Conservation (phyloP, 1,140 invertebrate genomes). For the Drosophila eugracilis region DNA sequence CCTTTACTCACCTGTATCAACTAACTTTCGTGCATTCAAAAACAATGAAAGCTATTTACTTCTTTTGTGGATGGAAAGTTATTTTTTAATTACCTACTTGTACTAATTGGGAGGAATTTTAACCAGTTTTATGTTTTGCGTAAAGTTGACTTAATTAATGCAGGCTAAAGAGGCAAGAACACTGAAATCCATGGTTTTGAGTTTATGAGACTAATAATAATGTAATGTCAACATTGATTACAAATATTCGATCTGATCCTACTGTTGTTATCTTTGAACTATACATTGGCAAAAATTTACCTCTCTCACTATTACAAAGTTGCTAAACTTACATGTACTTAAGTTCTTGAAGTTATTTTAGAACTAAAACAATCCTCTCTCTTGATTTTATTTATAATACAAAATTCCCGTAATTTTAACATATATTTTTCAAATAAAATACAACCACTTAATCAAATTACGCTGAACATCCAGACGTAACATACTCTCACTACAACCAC, state of each 20-base stretch:
- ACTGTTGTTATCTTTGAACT: not conserved
- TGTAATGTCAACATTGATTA: not conserved
- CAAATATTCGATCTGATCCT: too few relatives aligned
- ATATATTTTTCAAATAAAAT: not conserved
- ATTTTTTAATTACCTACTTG: conserved; percentile 12
- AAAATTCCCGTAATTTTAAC: too few relatives aligned
- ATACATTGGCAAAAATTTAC: too few relatives aligned
- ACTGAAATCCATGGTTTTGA: too few relatives aligned
- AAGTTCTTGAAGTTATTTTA: too few relatives aligned
- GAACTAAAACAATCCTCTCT: too few relatives aligned
- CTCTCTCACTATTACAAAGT: too few relatives aligned
- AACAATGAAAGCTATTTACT: conserved; percentile 4
- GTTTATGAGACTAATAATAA: not conserved
- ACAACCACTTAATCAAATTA: not conserved
- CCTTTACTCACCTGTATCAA: conserved; percentile 22
- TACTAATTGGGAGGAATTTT: not conserved
- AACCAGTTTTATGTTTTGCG: not conserved
- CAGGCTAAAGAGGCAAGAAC: too few relatives aligned
- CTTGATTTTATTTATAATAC: too few relatives aligned
- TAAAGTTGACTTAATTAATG: not conserved
- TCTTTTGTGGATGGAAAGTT: conserved; percentile 24
- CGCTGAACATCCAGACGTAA: not conserved
- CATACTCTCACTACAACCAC: not conserved
- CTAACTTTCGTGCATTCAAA: conserved; percentile 13
- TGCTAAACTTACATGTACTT: too few relatives aligned